Evolutionary conservation across 2,797 vertebrate species (phyloP), one percentile per base, ranked within the genome.

Genomic region (Serranus cabrilla): DNA sequence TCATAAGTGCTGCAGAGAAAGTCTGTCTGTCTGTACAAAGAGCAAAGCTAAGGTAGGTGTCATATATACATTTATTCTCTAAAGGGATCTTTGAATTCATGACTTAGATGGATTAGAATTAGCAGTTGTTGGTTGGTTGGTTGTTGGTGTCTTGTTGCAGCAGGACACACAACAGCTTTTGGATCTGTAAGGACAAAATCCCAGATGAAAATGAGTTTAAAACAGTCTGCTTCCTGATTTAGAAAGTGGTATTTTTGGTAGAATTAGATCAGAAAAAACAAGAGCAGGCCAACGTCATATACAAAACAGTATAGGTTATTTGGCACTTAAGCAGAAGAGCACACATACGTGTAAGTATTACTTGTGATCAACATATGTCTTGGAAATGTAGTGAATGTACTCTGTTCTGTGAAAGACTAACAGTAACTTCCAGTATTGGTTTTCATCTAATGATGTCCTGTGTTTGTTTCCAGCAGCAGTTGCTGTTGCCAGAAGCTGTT

Each of bases 1-100:
- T 69, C 97, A 98, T 87, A 98, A 97, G 91, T 88, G 93, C 91
- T 98, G 97, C 85, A 94, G 94, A 91, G 97, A 98, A 80, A 95
- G 70, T 76, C 86, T 96, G 64, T 84, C 93, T 65, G 87, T 93
- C 62, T 98, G 97, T 87, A 89, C 94, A 61, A 97, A 96, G 82
- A 93, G 95, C 83, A 98, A 95, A 93, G 95, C 95, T 93, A 97
- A 97, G 96, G 97, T 97, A 94, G 7, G 76, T 75, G 37, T 70
- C 2, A 43, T 1, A 31, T 42, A 34, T 20, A 43, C 18, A 18
- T 13, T 0, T 7, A 14, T n/a, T 37, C 27, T 57, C n/a, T 1
- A 17, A 60, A 60, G 31, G 43, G 39, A 13, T 55, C 40, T 72
- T 39, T 62, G 20, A 62, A 37, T 46, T 25, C 4, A 40, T 40